These are phyloP conservation scores for Drosophila nr. fundita DNA, from an alignment of 2,888 invertebrate genomes.

Conservation along the genomic window DNA sequence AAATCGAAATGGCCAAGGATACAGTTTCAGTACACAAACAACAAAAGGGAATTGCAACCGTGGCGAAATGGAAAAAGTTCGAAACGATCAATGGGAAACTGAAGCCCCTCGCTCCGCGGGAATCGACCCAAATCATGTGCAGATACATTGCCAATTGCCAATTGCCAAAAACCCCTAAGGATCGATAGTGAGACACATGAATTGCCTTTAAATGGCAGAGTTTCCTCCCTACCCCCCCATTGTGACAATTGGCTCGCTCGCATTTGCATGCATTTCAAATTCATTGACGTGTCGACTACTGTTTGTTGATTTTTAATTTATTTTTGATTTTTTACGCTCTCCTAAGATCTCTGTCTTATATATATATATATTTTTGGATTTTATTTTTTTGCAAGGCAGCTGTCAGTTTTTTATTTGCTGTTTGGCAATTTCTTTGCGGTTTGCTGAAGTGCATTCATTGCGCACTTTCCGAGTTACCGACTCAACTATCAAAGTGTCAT, in stretches of 20 bases:
- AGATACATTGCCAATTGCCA: constrained; percentile 54
- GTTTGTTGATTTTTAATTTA: constrained; percentile 83
- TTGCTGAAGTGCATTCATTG: constrained; percentile 64
- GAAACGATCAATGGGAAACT: constrained; percentile 37
- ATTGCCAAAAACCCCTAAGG: constrained; percentile 21
- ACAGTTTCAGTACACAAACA: constrained; percentile 71
- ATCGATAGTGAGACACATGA: constrained; percentile 66
- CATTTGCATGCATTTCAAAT: constrained; percentile 77
- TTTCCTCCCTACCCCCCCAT: constrained; percentile 3
- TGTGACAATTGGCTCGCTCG: constrained; percentile 56
- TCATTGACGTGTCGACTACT: constrained; percentile 75
- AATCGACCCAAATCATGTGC: constrained; percentile 26
- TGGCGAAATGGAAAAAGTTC: constrained; percentile 60
- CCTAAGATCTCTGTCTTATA: constrained; percentile 38
- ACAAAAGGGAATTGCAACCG: constrained; percentile 76
- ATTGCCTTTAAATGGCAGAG: constrained; percentile 50
- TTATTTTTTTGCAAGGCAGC: constrained; percentile 44
- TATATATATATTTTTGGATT: constrained; percentile 12
- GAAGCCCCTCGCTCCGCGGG: neutral
- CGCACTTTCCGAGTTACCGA: constrained; percentile 40
- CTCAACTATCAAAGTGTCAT: constrained; percentile 76
- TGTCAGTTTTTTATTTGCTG: constrained; percentile 55
- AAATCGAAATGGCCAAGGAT: constrained; percentile 60
- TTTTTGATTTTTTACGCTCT: constrained; percentile 74
- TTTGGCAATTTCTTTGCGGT: constrained; percentile 65